These are phyloP conservation scores for Anoplopoma fimbria DNA, from an alignment of 2,113 vertebrate genomes.

Conservation along the genomic window DNA sequence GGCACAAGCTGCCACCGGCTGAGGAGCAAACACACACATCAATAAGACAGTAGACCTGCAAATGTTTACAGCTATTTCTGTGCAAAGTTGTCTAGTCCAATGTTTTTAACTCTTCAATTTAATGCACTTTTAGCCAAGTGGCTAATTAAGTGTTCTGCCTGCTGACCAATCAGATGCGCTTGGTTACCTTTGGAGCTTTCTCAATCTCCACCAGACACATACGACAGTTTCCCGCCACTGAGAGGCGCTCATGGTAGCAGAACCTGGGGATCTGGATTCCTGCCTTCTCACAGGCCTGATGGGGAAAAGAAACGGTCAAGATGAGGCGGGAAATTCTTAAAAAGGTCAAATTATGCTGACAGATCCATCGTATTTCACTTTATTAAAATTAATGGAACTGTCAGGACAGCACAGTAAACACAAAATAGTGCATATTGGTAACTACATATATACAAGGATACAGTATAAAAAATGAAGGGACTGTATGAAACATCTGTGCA, in stretches of 20 bases:
- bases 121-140: background rate
- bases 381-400: too few relatives aligned
- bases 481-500: background rate
- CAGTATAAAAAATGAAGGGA: background rate
- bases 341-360: background rate
- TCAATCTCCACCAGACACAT: slow-evolving; percentile 99
- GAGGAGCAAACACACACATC: background rate
- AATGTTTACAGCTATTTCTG: background rate
- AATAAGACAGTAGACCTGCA: background rate
- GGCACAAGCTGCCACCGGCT: slow-evolving; percentile 98
- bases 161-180: background rate
- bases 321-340: background rate
- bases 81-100: too few relatives aligned
- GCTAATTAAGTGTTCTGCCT: background rate
- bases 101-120: background rate
- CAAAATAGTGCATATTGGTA: background rate
- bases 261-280: slow-evolving; percentile 98
- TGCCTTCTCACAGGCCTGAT: slow-evolving; percentile 94
- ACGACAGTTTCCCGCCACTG: slow-evolving; percentile 97
- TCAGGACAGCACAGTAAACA: background rate
- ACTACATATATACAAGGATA: background rate
- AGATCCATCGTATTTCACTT: too few relatives aligned
- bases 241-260: slow-evolving; percentile 98
- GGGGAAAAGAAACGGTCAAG: background rate
- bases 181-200: slow-evolving; percentile 93